Conservation (phyloP, 2,113 vertebrate species). For the Eidolon helvum region DNA sequence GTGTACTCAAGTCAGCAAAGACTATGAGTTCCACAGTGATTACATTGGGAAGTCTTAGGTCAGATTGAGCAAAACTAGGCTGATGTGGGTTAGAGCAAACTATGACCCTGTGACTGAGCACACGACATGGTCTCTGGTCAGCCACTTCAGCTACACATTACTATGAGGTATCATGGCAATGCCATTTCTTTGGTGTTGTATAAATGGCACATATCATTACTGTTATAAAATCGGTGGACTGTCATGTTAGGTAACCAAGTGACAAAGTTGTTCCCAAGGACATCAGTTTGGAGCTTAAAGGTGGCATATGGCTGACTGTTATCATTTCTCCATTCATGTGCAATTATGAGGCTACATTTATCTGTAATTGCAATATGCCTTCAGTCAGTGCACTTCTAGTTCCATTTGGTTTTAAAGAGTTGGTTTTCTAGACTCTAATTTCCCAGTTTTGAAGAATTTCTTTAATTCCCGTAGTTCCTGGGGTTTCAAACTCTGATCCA, state of each 20-base stretch:
- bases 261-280: neutral
- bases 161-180: neutral
- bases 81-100: neutral
- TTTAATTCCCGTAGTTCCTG: slow-evolving; percentile 91
- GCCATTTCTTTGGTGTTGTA: neutral
- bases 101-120: neutral
- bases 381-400: neutral
- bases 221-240: neutral
- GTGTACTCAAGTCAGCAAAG: neutral
- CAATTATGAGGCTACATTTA: neutral
- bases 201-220: neutral
- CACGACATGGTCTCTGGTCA: neutral
- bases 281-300: neutral
- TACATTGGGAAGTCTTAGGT: neutral
- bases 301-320: neutral
- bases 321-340: neutral
- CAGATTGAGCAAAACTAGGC: neutral
- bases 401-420: slow-evolving; percentile 78
- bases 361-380: neutral
- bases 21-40: neutral
- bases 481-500: slow-evolving; percentile 95
- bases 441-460: slow-evolving; percentile 87
- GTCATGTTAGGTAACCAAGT: neutral
- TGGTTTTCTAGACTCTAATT: slow-evolving; percentile 85
- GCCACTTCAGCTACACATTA: neutral